A percentile compares a stretch with the other conserved stretches of the same genome.
Evolutionary conservation across 1,140 invertebrate genomes (phyloP).

Genomic region (Drosophila lacteicornis): DNA sequence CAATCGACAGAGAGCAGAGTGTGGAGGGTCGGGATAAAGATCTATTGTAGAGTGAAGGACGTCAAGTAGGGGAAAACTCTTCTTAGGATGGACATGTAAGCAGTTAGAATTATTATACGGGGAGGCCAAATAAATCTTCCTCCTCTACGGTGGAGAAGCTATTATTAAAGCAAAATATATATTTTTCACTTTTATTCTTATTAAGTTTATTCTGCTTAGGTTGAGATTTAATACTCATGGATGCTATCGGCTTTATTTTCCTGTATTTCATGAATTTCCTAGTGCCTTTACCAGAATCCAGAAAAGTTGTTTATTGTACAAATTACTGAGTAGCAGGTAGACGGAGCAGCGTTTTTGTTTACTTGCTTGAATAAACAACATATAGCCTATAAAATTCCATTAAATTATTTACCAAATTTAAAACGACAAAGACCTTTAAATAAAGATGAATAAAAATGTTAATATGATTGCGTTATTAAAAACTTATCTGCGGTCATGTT

Average conservation of each 20-base stretch:
- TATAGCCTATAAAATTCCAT: constrained; percentile 8
- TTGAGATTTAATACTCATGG: too few relatives aligned
- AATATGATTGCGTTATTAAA: constrained; percentile 30
- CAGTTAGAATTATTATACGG: background rate
- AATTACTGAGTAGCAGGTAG: background rate
- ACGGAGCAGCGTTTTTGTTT: background rate
- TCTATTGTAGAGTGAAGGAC: background rate
- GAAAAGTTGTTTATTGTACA: background rate
- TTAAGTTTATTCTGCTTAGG: background rate
- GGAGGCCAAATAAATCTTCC: too few relatives aligned
- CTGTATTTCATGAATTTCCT: background rate
- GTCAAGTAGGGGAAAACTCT: background rate
- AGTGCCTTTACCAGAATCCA: background rate
- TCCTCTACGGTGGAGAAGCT: too few relatives aligned
- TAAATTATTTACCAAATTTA: constrained; percentile 5
- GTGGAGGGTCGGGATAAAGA: background rate
- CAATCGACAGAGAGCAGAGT: constrained; percentile 9
- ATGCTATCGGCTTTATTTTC: too few relatives aligned
- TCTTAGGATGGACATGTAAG: background rate
- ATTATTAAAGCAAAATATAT: background rate
- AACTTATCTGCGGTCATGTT: constrained; percentile 25
- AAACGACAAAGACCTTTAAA: constrained; percentile 3
- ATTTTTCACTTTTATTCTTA: too few relatives aligned
- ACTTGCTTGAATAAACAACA: constrained; percentile 5
- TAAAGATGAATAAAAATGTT: constrained; percentile 22